These are phyloP conservation scores for Tetragnatha versicolor DNA, from an alignment of 1,140 invertebrate genomes.

Conservation along the genomic window DNA sequence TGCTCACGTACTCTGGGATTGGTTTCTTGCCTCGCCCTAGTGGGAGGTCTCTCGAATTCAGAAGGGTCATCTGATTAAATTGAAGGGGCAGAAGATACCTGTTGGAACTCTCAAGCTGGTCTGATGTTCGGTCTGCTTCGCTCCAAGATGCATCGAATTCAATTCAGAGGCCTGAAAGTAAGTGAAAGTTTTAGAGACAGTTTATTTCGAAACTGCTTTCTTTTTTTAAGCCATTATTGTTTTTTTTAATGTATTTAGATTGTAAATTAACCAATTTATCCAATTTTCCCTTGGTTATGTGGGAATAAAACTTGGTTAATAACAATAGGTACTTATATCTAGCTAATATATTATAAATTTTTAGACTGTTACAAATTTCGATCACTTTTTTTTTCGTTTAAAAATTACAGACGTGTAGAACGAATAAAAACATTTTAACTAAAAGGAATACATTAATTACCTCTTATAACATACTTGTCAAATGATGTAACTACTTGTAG, in stretches of 20 bases:
- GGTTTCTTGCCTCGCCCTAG: background rate
- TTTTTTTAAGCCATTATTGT: background rate
- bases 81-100: background rate
- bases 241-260: background rate
- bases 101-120: background rate
- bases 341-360: too few species aligned
- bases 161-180: slow-evolving; percentile 1
- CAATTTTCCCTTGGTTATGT: background rate
- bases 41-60: slow-evolving; percentile 18
- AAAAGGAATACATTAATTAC: too few species aligned
- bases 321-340: too few species aligned
- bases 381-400: too few species aligned
- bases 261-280: background rate
- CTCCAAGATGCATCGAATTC: background rate
- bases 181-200: too few species aligned
- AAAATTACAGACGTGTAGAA: too few species aligned
- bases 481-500: too few species aligned
- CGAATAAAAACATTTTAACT: too few species aligned
- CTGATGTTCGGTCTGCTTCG: background rate
- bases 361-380: too few species aligned
- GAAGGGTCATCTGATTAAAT: background rate
- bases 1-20: background rate
- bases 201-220: background rate
- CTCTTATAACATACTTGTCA: too few species aligned
- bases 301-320: background rate